Base-by-base conservation (phyloP, 1,140 invertebrate genomes). In the Ceratitis capitata region DNA sequence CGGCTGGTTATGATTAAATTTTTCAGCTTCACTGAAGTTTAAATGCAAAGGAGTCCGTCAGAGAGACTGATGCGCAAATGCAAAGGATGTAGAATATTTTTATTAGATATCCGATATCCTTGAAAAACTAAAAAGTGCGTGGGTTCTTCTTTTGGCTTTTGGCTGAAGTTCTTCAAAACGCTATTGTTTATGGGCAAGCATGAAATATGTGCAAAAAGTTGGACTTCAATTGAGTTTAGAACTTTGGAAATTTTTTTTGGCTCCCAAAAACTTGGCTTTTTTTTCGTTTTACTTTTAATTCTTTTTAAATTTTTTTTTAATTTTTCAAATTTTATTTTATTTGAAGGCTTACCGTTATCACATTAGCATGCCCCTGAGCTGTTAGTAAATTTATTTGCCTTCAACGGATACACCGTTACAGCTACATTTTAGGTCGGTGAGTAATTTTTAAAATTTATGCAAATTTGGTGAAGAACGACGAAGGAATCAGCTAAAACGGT, bases 1-100 rank as follows among this genome's bases (percentile, higher is more conserved):
- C 39, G 69, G n/a, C 69, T 78, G 42, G 69, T 78, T 78, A 78
- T 78, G 69, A 78, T 78, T 78, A 78, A 78, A 78, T 78, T 78
- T 42, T 45, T 78, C 69, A n/a, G 39, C 69, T 78, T 45, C 35
- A 78, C 42, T 26, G 69, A 78, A 78, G 69, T 45, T 78, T 42
- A 42, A 78, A 45, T 19, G 39, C 7, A 45, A 78, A 78, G 10
- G 45, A n/a, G n/a, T n/a, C n/a, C n/a, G n/a, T n/a, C 35, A 78
- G n/a, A 78, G 16, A 78, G 23, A 23, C 51, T 53, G 49, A n/a
- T 53, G 6, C 51, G 51, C n/a, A 78, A n/a, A 5, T 42, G 12
- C n/a, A 45, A 78, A 47, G 35, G n/a, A 10, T 42, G 42, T 19
- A 78, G 23, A 56, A n/a, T n/a, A n/a, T n/a, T n/a, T 56, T 56